phyloP scores from a whole-genome alignment of 2,797 vertebrate species.

The Pseudopleuronectes americanus region DNA sequence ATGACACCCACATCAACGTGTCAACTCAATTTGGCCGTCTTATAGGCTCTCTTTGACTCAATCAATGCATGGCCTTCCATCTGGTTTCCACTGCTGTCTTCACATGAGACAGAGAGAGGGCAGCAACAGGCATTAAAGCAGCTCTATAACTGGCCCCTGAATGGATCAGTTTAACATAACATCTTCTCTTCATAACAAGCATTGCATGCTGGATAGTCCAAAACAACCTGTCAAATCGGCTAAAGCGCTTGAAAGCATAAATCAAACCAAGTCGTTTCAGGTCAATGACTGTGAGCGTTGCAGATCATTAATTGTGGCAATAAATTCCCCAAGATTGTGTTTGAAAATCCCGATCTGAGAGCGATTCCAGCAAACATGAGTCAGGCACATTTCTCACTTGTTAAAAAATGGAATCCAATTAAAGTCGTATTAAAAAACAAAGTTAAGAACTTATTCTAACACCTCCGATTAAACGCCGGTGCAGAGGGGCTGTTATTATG shows the following conservation, averaged over 20 bases:
- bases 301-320: slow-evolving; percentile 39
- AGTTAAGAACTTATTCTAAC: slow-evolving; percentile 63
- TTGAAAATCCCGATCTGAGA: slow-evolving; percentile 38
- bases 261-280: slow-evolving; percentile 40
- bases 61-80: slow-evolving; percentile 78
- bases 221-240: slow-evolving; percentile 20
- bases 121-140: slow-evolving; percentile 22
- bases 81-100: slow-evolving; percentile 73
- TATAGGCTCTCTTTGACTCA: slow-evolving; percentile 72
- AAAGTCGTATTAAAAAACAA: slow-evolving; percentile 58
- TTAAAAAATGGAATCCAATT: slow-evolving; percentile 66
- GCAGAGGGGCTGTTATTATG: slow-evolving; percentile 55
- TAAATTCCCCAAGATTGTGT: slow-evolving; percentile 39
- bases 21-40: slow-evolving; percentile 79
- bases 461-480: slow-evolving; percentile 52
- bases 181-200: slow-evolving; percentile 5
- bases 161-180: slow-evolving; percentile 18
- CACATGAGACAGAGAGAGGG: slow-evolving; percentile 49
- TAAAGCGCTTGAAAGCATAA: slow-evolving; percentile 24
- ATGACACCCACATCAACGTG: slow-evolving; percentile 75
- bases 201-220: slow-evolving; percentile 12
- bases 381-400: slow-evolving; percentile 44
- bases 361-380: slow-evolving; percentile 43
- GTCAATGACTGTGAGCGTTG: slow-evolving; percentile 36
- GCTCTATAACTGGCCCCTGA: slow-evolving; percentile 1